These are phyloP conservation scores for Schizothorax lantsangensis DNA, from an alignment of 2,797 vertebrate genomes.

Conservation along the genomic window DNA sequence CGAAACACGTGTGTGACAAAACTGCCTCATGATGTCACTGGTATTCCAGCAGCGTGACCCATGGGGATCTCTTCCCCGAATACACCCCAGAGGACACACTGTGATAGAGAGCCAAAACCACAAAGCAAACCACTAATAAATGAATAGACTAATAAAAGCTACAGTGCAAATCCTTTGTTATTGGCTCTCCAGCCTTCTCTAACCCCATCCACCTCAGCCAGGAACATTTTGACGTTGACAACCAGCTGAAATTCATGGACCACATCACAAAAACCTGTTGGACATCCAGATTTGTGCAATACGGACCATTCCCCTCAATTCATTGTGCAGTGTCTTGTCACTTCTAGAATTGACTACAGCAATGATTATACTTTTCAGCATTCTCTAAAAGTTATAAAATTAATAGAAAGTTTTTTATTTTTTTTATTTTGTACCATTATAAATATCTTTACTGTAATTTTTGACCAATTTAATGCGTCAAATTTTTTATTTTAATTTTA, in stretches of 20 bases:
- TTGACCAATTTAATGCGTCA: too few species aligned
- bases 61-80: neutral
- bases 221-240: neutral
- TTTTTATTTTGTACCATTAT: too few species aligned
- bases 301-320: neutral
- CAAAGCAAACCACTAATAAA: constrained; percentile 30
- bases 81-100: neutral
- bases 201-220: neutral
- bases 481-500: too few species aligned
- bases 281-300: neutral
- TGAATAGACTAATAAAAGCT: constrained; percentile 12
- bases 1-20: neutral
- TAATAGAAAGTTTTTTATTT: too few species aligned
- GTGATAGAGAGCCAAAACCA: neutral
- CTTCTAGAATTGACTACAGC: neutral
- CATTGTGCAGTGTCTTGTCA: neutral
- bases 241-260: neutral
- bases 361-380: neutral
- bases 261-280: neutral
- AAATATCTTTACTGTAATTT: too few species aligned
- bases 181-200: neutral
- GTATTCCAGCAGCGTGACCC: constrained; percentile 10
- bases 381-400: too few species aligned
- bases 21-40: neutral
- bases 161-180: neutral